A percentile compares a stretch with the other conserved stretches of the same genome.
phyloP scores from a whole-genome alignment of 1,140 invertebrate species.

The Microplitis mediator region DNA sequence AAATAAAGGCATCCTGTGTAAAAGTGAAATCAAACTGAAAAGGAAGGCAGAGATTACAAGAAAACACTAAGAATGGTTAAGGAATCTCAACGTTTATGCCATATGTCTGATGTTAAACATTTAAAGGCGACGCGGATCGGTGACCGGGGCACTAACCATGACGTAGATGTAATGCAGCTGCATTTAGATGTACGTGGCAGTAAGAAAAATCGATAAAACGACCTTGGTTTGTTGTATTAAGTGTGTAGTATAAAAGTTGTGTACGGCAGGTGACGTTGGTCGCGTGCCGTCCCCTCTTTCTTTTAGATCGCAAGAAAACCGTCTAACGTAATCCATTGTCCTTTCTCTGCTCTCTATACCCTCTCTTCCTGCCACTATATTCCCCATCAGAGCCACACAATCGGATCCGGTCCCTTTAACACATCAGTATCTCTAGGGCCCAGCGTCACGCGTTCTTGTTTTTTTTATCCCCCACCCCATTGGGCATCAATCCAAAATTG shows the following conservation, averaged over 20 bases:
- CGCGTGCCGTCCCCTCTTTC: constrained; percentile 57
- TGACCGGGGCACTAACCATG: constrained; percentile 45
- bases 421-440: not conserved
- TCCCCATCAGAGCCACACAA: not conserved
- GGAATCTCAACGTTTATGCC: constrained; percentile 54
- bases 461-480: not conserved
- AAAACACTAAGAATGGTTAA: constrained; percentile 21
- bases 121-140: constrained; percentile 48
- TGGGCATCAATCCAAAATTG: too few relatives aligned
- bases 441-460: too few relatives aligned
- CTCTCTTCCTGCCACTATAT: constrained; percentile 14
- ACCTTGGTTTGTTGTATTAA: constrained; percentile 15
- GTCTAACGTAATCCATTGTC: constrained; percentile 59
- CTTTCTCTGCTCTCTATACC: constrained; percentile 47
- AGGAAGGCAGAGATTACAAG: constrained; percentile 10
- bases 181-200: constrained; percentile 16
- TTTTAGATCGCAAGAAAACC: constrained; percentile 49
- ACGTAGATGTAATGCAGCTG: constrained; percentile 47
- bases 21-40: not conserved
- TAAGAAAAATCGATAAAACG: constrained; percentile 46
- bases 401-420: constrained; percentile 43
- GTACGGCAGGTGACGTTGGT: constrained; percentile 59
- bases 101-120: constrained; percentile 38
- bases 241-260: not conserved
- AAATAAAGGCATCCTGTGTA: too few relatives aligned